phyloP scores from a whole-genome alignment of 1,140 invertebrate species.

The Lasaia peninsularis region DNA sequence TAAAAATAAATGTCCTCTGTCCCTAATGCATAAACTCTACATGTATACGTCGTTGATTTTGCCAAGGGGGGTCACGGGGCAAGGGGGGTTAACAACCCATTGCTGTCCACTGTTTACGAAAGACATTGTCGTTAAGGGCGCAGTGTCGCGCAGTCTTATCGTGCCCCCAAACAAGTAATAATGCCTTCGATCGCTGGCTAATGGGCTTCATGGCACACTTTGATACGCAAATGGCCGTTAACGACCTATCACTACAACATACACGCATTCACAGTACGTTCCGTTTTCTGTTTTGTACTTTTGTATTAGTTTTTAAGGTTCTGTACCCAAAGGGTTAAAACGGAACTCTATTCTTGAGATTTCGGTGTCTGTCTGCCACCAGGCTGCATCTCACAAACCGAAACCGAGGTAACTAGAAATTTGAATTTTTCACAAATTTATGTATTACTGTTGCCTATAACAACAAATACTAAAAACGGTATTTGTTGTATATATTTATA shows the following conservation, averaged over 20 bases:
- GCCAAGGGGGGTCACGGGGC: neutral
- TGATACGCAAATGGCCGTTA: slow-evolving; percentile 74
- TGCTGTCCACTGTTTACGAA: slow-evolving; percentile 51
- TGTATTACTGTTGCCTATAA: too few species aligned
- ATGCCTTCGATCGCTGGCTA: slow-evolving; percentile 67
- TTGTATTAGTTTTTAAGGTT: too few species aligned
- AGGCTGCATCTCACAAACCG: too few species aligned
- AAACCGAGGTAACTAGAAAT: too few species aligned
- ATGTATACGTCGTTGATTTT: slow-evolving; percentile 21
- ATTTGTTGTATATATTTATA: too few species aligned
- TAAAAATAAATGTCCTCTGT: too few species aligned
- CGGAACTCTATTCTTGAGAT: too few species aligned
- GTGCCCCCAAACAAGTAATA: slow-evolving; percentile 57
- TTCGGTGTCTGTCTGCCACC: too few species aligned
- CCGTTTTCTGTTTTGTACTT: neutral
- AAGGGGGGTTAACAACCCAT: slow-evolving; percentile 29
- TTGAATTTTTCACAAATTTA: too few species aligned
- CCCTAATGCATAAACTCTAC: too few species aligned
- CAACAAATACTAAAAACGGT: too few species aligned
- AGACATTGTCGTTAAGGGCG: slow-evolving; percentile 53
- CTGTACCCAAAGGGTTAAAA: too few species aligned
- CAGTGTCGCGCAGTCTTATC: slow-evolving; percentile 51
- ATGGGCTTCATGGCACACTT: slow-evolving; percentile 66
- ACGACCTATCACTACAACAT: slow-evolving; percentile 39
- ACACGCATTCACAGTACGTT: slow-evolving; percentile 30